Base-by-base conservation (phyloP, 2,113 vertebrate genomes). In the Dasyprocta punctata region DNA sequence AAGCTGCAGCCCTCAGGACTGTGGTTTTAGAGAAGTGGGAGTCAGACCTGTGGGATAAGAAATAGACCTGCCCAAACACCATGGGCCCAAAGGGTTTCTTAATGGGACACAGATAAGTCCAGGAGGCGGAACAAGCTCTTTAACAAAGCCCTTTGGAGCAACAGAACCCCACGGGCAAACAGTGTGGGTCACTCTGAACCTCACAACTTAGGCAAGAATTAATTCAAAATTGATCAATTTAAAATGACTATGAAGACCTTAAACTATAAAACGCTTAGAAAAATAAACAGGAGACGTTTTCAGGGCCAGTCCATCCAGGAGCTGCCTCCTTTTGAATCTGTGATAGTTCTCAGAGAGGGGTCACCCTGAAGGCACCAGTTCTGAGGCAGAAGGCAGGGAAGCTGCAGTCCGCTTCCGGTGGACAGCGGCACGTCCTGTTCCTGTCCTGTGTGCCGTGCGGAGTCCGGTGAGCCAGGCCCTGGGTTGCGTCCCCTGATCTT, bases 81-180 rank as follows among this genome's bases (percentile, higher is more conserved):
- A 14, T 8, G 6, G 0, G 1, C 56, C 60, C 11, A 0, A 13
- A 0, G 4, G 41, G 7, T 0, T 7, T 26, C 19, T 9, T 4
- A 26, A 84, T 22, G 7, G 8, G 10, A 7, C 19, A 26, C 7
- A 49, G n/a, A 3, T 19, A 7, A 10, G 12, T 30, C 3, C 1
- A 0, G 1, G 67, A 7, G 33, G 47, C 30, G n/a, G 7, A n/a
- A 7, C n/a, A 19, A 49, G 16, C 47, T 33, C 33, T 38, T 30
- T 41, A 33, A 30, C 49, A 56, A 60, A 7, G 24, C 30, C 1
- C 4, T 16, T n/a, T 1, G 4, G 17, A 7, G 26, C 47, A 7
- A 16, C 0, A 10, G 1, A 38, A 52, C 41, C 1, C 26, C 36
- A 0, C 0, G 1, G 20, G 2, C 90, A 36, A 47, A 41, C 13